phyloP scores from a whole-genome alignment of 2,888 invertebrate species.

The Sinelater perroti region DNA sequence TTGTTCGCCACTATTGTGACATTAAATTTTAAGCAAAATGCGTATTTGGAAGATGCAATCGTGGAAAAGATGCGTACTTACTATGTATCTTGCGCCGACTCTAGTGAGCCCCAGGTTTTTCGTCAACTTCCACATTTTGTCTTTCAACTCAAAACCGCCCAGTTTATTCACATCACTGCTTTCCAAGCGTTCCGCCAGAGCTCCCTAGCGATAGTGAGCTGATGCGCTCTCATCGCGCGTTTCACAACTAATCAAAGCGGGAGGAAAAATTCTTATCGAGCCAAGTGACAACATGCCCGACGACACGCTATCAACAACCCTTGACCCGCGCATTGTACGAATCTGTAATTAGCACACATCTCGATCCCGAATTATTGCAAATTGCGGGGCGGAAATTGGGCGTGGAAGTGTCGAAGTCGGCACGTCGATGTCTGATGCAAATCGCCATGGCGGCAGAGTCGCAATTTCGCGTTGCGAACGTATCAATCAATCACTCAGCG shows the following conservation, averaged over 20 bases:
- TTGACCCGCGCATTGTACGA: constrained; percentile 15
- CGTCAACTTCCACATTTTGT: constrained; percentile 18
- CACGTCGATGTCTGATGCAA: too few relatives aligned
- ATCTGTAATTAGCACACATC: too few relatives aligned
- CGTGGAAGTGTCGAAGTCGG: too few relatives aligned
- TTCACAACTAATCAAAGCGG: constrained; percentile 27
- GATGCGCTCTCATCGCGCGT: constrained; percentile 16
- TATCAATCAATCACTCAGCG: not conserved
- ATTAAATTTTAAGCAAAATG: too few relatives aligned
- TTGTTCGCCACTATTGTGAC: too few relatives aligned
- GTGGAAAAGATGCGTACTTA: constrained; percentile 5
- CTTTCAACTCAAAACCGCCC: not conserved
- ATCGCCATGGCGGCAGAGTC: too few relatives aligned
- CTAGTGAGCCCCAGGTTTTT: not conserved
- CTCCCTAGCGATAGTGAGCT: constrained; percentile 15
- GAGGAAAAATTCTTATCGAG: constrained; percentile 32
- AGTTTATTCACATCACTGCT: constrained; percentile 1
- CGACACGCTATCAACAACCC: constrained; percentile 28
- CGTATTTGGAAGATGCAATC: too few relatives aligned
- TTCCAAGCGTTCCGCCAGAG: not conserved
- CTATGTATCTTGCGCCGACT: constrained; percentile 3
- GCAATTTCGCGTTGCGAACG: too few relatives aligned
- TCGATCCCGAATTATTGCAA: too few relatives aligned
- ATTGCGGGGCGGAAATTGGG: too few relatives aligned
- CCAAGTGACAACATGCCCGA: constrained; percentile 22